phyloP scores from a whole-genome alignment of 2,113 vertebrate species.

The Bathybates hornii region DNA sequence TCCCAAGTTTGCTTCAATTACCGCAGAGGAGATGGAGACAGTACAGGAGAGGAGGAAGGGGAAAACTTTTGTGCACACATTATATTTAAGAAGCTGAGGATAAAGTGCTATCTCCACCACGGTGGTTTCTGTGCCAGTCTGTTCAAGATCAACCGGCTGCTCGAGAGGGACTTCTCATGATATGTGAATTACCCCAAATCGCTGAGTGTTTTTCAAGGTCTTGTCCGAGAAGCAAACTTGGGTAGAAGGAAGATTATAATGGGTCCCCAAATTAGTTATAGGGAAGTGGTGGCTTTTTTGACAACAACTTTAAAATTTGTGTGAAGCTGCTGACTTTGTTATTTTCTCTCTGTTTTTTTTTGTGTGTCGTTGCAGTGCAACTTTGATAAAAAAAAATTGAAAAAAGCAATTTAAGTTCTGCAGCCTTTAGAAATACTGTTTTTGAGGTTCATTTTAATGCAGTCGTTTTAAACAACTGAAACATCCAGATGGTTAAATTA shows the following conservation, averaged over 20 bases:
- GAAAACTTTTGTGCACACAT: conserved; percentile 76
- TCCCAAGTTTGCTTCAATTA: conserved; percentile 79
- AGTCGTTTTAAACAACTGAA: background rate
- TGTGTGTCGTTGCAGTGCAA: background rate
- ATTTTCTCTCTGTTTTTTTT: background rate
- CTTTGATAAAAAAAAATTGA: background rate
- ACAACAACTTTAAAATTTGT: background rate
- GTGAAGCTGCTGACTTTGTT: conserved; percentile 23
- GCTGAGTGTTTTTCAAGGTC: conserved; percentile 51
- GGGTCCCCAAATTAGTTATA: conserved; percentile 30
- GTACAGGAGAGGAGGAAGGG: conserved; percentile 59
- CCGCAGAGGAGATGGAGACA: conserved; percentile 68
- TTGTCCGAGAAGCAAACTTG: conserved; percentile 47
- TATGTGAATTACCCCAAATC: conserved; percentile 51
- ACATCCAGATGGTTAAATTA: background rate
- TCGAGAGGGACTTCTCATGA: conserved; percentile 34
- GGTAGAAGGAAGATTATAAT: conserved; percentile 33
- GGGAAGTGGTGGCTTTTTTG: background rate
- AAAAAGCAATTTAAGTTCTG: background rate
- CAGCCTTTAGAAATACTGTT: background rate
- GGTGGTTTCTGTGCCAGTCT: conserved; percentile 47
- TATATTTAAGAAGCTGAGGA: conserved; percentile 88
- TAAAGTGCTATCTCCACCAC: conserved; percentile 56
- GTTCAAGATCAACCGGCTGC: conserved; percentile 48
- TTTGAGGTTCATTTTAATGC: background rate